Evolutionary conservation across 2,888 invertebrate genomes (phyloP).

Genomic region (Stegana nigrithorax): DNA sequence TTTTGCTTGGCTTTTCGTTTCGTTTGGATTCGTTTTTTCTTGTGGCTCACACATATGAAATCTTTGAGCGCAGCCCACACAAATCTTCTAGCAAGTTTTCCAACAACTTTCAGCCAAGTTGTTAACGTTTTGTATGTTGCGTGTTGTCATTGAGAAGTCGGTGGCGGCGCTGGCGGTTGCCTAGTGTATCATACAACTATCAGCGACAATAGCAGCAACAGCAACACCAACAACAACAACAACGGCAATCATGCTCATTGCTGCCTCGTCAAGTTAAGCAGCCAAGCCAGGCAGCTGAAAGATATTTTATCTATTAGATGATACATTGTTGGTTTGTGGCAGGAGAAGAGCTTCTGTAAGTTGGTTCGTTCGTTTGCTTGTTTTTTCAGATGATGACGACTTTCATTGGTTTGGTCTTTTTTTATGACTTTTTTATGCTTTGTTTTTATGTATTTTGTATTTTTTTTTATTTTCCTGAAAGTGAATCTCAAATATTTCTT

Average conservation of each 20-base stretch:
- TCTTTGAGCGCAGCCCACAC: slow-evolving; percentile 42
- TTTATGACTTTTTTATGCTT: not conserved
- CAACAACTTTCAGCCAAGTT: slow-evolving; percentile 32
- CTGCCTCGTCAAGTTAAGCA: slow-evolving; percentile 22
- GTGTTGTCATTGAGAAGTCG: not conserved
- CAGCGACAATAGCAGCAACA: too few relatives aligned
- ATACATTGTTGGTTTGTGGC: not conserved
- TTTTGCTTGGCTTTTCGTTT: too few relatives aligned
- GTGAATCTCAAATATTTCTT: slow-evolving; percentile 57
- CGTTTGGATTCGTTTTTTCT: too few relatives aligned
- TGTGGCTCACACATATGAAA: slow-evolving; percentile 20
- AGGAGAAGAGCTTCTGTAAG: not conserved
- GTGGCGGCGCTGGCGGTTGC: not conserved
- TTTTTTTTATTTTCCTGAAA: slow-evolving; percentile 44
- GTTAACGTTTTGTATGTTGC: slow-evolving; percentile 12
- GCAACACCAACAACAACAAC: too few relatives aligned
- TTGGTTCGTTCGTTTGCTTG: not conserved
- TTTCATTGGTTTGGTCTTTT: not conserved
- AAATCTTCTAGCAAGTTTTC: slow-evolving; percentile 33
- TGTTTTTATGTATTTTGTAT: slow-evolving; percentile 43
- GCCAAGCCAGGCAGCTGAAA: slow-evolving; percentile 36
- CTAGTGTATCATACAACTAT: too few relatives aligned
- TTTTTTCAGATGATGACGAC: not conserved
- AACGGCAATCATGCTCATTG: not conserved
- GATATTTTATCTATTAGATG: slow-evolving; percentile 51